These are phyloP conservation scores for Phasia obesa DNA, from an alignment of 2,888 invertebrate genomes.

Conservation along the genomic window DNA sequence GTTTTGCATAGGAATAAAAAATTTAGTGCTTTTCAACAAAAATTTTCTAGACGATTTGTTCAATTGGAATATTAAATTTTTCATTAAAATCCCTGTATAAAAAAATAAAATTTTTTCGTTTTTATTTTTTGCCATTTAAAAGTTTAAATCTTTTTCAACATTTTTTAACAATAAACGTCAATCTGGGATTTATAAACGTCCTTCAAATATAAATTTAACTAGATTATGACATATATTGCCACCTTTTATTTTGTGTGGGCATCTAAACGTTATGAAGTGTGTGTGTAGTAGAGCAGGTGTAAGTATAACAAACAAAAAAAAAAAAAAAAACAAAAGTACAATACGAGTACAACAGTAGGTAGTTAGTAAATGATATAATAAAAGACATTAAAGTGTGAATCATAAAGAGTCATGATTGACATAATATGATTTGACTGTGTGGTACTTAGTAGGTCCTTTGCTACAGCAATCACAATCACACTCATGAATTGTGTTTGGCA, in stretches of 20 bases:
- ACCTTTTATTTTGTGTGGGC: conserved; percentile 52
- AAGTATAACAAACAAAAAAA: background rate
- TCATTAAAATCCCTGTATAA: conserved; percentile 28
- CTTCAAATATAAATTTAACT: conserved; percentile 66
- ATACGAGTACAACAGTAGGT: conserved; percentile 29
- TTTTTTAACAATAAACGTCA: conserved; percentile 62
- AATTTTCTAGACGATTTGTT: no score
- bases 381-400: conserved; percentile 59
- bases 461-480: background rate
- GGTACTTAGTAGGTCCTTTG: conserved; percentile 18
- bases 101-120: background rate
- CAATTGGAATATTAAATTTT: background rate
- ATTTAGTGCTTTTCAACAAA: no score
- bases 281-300: background rate
- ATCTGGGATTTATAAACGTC: conserved; percentile 59
- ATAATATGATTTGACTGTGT: conserved; percentile 60
- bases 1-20: no score
- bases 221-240: conserved; percentile 63
- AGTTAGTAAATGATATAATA: conserved; percentile 61
- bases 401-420: conserved; percentile 61
- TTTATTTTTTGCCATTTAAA: conserved; percentile 42
- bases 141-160: conserved; percentile 40
- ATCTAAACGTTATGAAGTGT: background rate
- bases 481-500: background rate
- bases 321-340: background rate